A percentile compares a stretch with the other conserved stretches of the same genome.
Conservation (phyloP, 2,888 invertebrate species). For the Hanleya hanleyi region DNA sequence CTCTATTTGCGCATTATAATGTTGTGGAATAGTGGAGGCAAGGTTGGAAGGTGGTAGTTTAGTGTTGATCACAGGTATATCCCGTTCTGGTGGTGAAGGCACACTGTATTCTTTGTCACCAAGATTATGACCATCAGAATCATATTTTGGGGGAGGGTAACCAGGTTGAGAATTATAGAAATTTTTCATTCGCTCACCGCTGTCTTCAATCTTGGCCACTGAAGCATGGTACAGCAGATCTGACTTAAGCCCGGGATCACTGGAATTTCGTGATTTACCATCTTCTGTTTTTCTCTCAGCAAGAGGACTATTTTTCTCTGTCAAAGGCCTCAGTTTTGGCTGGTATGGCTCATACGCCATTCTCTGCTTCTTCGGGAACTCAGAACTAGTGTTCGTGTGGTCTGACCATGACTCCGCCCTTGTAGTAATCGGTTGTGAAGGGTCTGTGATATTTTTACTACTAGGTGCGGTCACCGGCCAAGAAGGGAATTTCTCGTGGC, state of each 20-base stretch:
- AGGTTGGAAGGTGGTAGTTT: background rate
- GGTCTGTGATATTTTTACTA: constrained; percentile 30
- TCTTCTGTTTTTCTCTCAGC: constrained; percentile 51
- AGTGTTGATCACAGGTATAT: constrained; percentile 56
- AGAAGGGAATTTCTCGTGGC: constrained; percentile 84
- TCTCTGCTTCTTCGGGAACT: constrained; percentile 78
- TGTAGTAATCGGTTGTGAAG: constrained; percentile 75
- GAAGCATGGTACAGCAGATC: constrained; percentile 36
- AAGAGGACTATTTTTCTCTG: constrained; percentile 76
- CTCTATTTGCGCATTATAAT: background rate
- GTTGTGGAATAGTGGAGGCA: background rate
- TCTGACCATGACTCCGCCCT: constrained; percentile 83
- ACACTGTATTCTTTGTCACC: constrained; percentile 81
- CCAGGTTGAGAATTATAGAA: constrained; percentile 58
- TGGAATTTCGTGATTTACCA: constrained; percentile 50
- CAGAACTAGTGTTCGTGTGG: constrained; percentile 82
- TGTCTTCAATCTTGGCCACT: background rate
- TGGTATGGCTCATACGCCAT: constrained; percentile 75
- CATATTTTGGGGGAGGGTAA: constrained; percentile 74
- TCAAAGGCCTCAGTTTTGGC: constrained; percentile 82
- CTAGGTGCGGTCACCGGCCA: constrained; percentile 81
- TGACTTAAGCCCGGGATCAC: constrained; percentile 63
- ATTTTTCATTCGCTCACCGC: constrained; percentile 8
- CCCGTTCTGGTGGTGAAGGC: constrained; percentile 83
- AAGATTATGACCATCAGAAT: constrained; percentile 78